Base-by-base conservation (phyloP, 2,797 vertebrate species). In the Poecilia velifera region DNA sequence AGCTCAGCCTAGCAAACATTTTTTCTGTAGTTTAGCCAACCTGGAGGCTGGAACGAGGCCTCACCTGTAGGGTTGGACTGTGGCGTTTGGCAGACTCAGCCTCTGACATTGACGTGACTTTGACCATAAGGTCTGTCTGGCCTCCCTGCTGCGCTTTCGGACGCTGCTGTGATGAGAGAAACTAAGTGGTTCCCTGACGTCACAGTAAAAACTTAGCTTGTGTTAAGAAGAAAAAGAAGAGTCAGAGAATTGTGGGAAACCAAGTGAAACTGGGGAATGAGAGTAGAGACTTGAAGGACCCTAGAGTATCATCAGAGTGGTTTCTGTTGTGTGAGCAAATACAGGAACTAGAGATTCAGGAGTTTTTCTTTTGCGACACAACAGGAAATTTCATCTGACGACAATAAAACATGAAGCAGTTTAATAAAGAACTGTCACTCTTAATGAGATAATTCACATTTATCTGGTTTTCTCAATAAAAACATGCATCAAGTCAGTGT, bases 81-180 rank as follows among this genome's bases (percentile, higher is more conserved):
- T 68, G 43, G 74, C 31, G 45, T n/a, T 49, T 70, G 81, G 49
- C 70, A 82, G 74, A 22, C 3, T 25, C 71, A 25, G 25, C 75
- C 76, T 76, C 34, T 74, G 74, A 81, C 84, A 64, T 59, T 76
- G 71, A 64, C 18, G 2, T 53, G 75, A 79, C 78, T 64, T 79
- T 73, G 74, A 46, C 74, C 46, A 55, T 31, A 25, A 25, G 31
- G 59, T n/a, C 28, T 1, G 2, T 59, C n/a, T 39, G 18, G 68
- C 28, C 13, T 3, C 46, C n/a, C 53, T 28, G 78, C 51, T 49
- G 72, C 1, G 4, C 45, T 57, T 74, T 62, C 55, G 0, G n/a
- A 72, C 6, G 8, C 16, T 66, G 34, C 62, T 39, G 62, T 36
- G 66, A 70, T 43, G 66, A 43, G 22, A 70, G 66, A 70, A 70